Conservation (phyloP, 2,888 invertebrate genomes). For the Heterodera filipjevi region DNA sequence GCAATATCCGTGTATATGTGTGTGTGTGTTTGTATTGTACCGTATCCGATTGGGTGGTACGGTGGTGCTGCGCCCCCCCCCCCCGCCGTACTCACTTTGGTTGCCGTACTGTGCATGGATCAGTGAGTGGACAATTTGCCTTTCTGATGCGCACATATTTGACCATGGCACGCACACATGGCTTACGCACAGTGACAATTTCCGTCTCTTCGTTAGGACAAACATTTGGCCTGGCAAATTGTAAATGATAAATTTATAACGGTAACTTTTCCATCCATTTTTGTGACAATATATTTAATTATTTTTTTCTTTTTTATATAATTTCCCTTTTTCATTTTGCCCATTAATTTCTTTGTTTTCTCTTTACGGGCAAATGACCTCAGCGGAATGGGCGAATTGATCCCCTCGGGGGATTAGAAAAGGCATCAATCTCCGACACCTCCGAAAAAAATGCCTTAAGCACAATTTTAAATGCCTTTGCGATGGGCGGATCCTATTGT, state of each 20-base stretch:
- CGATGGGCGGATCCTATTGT: background rate
- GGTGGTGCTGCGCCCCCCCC: background rate
- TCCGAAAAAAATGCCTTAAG: background rate
- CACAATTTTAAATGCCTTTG: background rate
- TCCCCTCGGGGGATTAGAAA: conserved; percentile 8
- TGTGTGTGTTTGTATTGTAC: conserved; percentile 6
- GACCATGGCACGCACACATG: conserved; percentile 69
- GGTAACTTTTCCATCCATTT: background rate
- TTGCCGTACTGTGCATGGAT: conserved; percentile 67
- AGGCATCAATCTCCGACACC: background rate
- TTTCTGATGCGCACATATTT: conserved; percentile 69
- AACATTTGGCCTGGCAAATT: conserved; percentile 68
- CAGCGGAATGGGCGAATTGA: background rate
- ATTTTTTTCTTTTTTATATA: background rate
- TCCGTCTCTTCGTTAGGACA: conserved; percentile 69
- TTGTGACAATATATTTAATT: background rate
- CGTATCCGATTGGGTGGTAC: background rate
- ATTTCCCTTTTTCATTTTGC: background rate
- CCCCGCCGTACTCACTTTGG: conserved; percentile 66
- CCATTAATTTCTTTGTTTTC: background rate
- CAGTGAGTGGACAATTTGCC: conserved; percentile 65
- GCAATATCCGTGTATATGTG: too few species aligned
- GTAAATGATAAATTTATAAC: background rate
- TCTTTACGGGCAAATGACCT: conserved; percentile 1
- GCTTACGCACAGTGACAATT: conserved; percentile 67